Conservation (phyloP, 2,888 invertebrate genomes). For the Gastrophysa polygoni region DNA sequence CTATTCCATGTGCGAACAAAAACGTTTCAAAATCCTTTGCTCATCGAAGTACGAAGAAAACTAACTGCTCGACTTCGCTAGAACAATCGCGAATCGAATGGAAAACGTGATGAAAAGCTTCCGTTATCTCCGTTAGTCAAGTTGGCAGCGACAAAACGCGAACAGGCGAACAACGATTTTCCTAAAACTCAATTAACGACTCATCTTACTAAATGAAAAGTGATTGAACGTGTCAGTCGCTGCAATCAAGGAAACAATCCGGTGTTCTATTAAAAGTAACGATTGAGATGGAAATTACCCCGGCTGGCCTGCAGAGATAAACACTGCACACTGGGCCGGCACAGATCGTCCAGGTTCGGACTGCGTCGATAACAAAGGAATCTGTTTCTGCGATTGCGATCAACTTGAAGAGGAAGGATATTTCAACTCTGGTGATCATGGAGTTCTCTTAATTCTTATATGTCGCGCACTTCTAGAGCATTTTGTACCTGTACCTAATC, state of each 20-base stretch:
- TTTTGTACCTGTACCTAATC: no score
- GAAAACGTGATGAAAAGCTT: slow-evolving; percentile 30
- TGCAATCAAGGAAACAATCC: slow-evolving; percentile 60
- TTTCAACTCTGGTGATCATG: no score
- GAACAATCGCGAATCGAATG: slow-evolving; percentile 27
- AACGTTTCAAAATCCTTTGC: no score
- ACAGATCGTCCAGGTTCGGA: not conserved
- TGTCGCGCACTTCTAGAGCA: no score
- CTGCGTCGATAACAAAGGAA: no score
- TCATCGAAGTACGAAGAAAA: not conserved
- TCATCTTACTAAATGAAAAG: slow-evolving; percentile 60
- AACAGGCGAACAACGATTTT: slow-evolving; percentile 48
- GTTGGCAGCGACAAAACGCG: slow-evolving; percentile 44
- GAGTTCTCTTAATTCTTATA: no score
- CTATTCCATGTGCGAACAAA: no score
- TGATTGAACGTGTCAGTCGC: slow-evolving; percentile 60
- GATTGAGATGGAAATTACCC: slow-evolving; percentile 61
- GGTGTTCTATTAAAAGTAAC: slow-evolving; percentile 59
- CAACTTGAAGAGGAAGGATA: no score
- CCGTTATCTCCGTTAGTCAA: slow-evolving; percentile 48
- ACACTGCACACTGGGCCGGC: slow-evolving; percentile 48
- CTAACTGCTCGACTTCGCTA: not conserved
- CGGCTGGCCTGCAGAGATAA: slow-evolving; percentile 59
- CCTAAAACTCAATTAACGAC: slow-evolving; percentile 60
- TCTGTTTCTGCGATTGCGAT: no score